phyloP scores from a whole-genome alignment of 2,888 invertebrate species.

The Arctia plantaginis region DNA sequence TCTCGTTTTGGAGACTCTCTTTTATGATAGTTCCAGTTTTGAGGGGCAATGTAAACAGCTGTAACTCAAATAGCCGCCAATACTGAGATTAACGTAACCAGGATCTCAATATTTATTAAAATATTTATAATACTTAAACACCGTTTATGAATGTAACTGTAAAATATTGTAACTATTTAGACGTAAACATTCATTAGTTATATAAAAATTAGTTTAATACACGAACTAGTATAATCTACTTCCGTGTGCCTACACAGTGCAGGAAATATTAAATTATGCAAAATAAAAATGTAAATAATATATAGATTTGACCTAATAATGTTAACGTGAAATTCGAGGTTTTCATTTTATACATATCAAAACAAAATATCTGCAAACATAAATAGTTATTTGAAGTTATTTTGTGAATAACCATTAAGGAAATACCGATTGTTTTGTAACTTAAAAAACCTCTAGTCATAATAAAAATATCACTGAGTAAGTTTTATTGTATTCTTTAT shows the following conservation, averaged over 20 bases:
- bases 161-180: constrained; percentile 71
- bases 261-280: constrained; percentile 61
- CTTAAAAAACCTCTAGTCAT: constrained; percentile 90
- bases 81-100: constrained; percentile 82
- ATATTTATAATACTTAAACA: constrained; percentile 70
- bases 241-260: constrained; percentile 79
- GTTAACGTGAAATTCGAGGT: constrained; percentile 68
- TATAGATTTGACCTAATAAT: constrained; percentile 56
- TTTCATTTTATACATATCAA: constrained; percentile 86
- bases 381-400: constrained; percentile 71
- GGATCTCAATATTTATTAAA: constrained; percentile 82
- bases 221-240: constrained; percentile 66
- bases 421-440: constrained; percentile 86
- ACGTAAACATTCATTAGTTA: constrained; percentile 57
- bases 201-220: constrained; percentile 60
- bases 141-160: constrained; percentile 63
- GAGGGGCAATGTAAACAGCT: not conserved
- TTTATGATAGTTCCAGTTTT: not conserved
- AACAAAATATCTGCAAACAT: constrained; percentile 70
- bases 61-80: constrained; percentile 58
- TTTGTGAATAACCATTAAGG: constrained; percentile 71
- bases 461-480: constrained; percentile 86
- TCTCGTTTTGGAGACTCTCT: not conserved
- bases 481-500: constrained; percentile 61
- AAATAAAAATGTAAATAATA: constrained; percentile 58